Evolutionary conservation across 2,113 vertebrate species (phyloP), one percentile per base, ranked within the genome.

Genomic region (Psilopsiagon aurifrons): DNA sequence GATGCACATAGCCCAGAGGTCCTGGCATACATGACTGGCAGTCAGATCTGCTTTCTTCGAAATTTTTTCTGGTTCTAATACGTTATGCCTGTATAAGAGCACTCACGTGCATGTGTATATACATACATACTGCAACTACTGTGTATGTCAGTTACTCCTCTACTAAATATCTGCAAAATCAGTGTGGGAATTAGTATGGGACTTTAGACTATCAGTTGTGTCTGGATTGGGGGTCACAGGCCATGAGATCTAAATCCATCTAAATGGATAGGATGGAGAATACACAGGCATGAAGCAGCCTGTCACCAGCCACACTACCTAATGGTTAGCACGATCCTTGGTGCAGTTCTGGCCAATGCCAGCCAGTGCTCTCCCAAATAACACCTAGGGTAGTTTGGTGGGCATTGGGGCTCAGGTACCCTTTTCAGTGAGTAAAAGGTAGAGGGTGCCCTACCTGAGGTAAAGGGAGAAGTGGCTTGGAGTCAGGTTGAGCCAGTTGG

Each of bases 101-200:
- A 75, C 2, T 1, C 4, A 8, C 3, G 9, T 3, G 35, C 2
- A 20, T 4, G 4, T 3, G 1, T 23, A 11, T 31, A 33, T 23
- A 29, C 4, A 3, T 29, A 16, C 10, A 20, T 33, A 23, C 4
- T 35, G 17, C 11, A 86, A 28, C 44, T 20, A 28, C 57, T n/a
- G 6, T 69, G 17, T 1, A 7, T 39, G 33, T 19, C 35, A 23
- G 10, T 4, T 64, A 41, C 4, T 44, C 39, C 47, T 52, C 31
- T 43, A 7, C 18, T 41, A n/a, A 77, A 49, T 29, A 31, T 2
- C 22, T 88, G 33, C 19, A 74, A 55, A 76, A 54, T 82, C 17
- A 14, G 2, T 6, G 5, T 66, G 59, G 16, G 18, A 76, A 54
- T 82, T 17, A 16, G 2, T 5, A 5, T 67, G 55, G 13, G 22